Evolutionary conservation across 2,888 invertebrate species (phyloP).

Genomic region (Drosophila longiperda): DNA sequence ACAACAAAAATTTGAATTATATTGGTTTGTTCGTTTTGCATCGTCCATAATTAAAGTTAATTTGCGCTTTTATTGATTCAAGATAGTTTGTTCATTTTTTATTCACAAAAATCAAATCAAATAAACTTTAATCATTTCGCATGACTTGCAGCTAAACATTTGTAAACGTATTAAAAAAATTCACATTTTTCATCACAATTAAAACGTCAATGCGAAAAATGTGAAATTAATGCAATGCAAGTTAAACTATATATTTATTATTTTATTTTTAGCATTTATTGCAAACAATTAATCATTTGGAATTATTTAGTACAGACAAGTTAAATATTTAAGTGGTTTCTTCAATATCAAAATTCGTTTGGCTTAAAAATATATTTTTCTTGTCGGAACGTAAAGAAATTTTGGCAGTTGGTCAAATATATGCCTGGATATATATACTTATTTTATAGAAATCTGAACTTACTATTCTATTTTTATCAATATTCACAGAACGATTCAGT

Average conservation of each 20-base stretch:
- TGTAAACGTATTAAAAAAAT: constrained; percentile 6
- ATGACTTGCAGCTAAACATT: constrained; percentile 22
- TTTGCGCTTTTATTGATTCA: constrained; percentile 56
- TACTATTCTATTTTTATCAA: background rate
- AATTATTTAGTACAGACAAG: background rate
- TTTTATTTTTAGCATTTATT: background rate
- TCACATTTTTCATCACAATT: background rate
- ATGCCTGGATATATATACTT: background rate
- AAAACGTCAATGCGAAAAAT: background rate
- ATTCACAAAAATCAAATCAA: constrained; percentile 23
- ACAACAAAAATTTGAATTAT: constrained; percentile 23
- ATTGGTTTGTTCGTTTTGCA: constrained; percentile 21
- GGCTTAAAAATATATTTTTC: background rate
- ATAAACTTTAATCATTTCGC: constrained; percentile 29
- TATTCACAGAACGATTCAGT: background rate
- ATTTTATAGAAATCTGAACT: background rate
- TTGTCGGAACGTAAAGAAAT: background rate
- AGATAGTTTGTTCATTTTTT: constrained; percentile 21
- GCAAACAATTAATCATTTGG: background rate
- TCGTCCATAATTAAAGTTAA: constrained; percentile 60
- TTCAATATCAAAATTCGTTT: background rate
- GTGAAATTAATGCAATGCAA: background rate
- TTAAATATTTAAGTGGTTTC: too few species aligned
- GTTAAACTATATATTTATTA: background rate
- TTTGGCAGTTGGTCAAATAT: background rate